Evolutionary conservation across 2,888 invertebrate genomes (phyloP).

Genomic region (Philaethria dido): DNA sequence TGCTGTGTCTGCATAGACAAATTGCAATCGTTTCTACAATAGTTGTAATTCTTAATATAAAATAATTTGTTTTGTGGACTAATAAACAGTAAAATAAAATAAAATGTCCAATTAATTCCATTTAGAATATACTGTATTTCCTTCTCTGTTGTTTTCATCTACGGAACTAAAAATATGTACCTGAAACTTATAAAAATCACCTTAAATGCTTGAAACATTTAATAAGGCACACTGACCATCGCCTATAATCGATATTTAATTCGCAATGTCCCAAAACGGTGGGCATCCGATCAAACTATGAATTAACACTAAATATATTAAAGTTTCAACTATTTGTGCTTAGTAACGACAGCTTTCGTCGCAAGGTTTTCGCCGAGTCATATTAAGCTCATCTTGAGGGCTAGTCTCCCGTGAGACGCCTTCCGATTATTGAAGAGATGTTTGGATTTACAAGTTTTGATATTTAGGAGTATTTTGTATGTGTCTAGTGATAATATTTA

Average conservation of each 20-base stretch:
- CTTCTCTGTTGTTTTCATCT: too few species aligned
- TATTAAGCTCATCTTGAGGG: slow-evolving; percentile 75
- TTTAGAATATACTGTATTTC: too few species aligned
- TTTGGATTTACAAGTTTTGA: slow-evolving; percentile 48
- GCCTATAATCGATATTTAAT: neutral
- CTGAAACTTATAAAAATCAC: too few species aligned
- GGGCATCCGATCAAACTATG: neutral
- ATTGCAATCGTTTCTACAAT: too few species aligned
- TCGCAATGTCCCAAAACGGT: neutral
- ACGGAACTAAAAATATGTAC: too few species aligned
- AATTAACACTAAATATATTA: slow-evolving; percentile 9
- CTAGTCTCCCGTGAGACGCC: slow-evolving; percentile 64
- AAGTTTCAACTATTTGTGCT: slow-evolving; percentile 23
- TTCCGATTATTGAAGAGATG: slow-evolving; percentile 62
- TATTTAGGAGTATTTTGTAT: neutral
- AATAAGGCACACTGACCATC: neutral
- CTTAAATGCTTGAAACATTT: too few species aligned
- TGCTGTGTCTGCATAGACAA: too few species aligned
- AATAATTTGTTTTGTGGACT: too few species aligned
- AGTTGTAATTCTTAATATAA: too few species aligned
- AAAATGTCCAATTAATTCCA: too few species aligned
- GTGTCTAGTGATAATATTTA: too few species aligned
- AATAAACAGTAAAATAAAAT: too few species aligned
- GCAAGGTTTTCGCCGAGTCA: slow-evolving; percentile 69
- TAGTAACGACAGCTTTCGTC: slow-evolving; percentile 36